Conservation (phyloP, 2,797 vertebrate species). For the Mormyrops boulengeri region DNA sequence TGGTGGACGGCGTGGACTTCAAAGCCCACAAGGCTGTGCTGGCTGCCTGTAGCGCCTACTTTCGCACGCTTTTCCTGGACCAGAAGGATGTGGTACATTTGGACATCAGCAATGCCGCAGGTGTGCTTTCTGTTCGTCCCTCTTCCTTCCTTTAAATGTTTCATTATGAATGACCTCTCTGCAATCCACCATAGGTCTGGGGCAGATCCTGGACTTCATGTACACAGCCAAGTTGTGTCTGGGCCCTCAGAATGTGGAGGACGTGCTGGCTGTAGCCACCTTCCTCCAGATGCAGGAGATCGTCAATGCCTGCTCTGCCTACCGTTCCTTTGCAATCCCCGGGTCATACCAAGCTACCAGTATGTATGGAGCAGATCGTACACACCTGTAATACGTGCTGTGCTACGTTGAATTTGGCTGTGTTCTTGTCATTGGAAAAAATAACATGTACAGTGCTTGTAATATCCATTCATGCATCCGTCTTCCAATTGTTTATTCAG, state of each 20-base stretch:
- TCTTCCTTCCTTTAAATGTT: background rate
- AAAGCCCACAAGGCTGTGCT: conserved; percentile 94
- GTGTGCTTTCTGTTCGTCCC: conserved; percentile 43
- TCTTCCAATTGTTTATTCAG: background rate
- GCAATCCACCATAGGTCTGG: conserved; percentile 65
- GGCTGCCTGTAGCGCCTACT: conserved; percentile 92
- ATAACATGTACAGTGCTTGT: background rate
- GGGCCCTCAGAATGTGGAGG: conserved; percentile 80
- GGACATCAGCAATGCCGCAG: conserved; percentile 95
- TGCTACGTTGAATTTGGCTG: background rate
- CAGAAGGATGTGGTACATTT: conserved; percentile 97
- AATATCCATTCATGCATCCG: background rate
- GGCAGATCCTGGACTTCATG: conserved; percentile 94
- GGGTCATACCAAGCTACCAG: conserved; percentile 40
- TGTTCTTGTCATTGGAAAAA: background rate
- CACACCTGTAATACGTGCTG: background rate
- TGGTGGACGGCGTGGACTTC: conserved; percentile 92
- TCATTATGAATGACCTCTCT: background rate
- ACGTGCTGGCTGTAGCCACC: conserved; percentile 83
- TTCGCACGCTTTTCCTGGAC: conserved; percentile 88
- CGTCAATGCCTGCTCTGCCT: conserved; percentile 79
- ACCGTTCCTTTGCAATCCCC: conserved; percentile 68
- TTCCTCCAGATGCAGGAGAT: conserved; percentile 96
- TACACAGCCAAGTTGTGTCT: conserved; percentile 90
- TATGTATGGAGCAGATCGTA: conserved; percentile 44